Evolutionary conservation across 2,888 invertebrate species (phyloP), one percentile per base, ranked within the genome.

Genomic region (Tupiocoris notatus): DNA sequence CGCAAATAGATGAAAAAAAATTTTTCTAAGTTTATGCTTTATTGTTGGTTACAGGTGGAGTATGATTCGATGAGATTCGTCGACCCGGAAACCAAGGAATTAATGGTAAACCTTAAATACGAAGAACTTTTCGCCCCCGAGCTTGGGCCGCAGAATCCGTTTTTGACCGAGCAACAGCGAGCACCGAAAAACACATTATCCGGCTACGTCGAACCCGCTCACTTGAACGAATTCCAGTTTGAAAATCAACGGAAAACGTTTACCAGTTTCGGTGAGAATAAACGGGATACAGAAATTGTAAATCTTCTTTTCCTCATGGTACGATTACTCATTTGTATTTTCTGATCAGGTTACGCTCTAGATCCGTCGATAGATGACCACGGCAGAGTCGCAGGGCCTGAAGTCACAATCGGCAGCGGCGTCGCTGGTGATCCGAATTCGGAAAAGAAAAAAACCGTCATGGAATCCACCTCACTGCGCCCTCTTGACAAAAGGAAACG

Each of bases 161-260:
- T 92, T 83, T 91, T 93, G 84, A 95, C 96, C 0, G 90, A 92
- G 82, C 96, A 96, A 82, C 92, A 95, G 86, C 89, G 88, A 79
- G 93, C 97, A 0, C 87, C 88, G 3, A 92, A 95, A 83, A 99
- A 99, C 83, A 96, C 93, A 81, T 86, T 98, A 12, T 91, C 98
- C 0, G 99, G 99, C 0, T 96, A 89, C 85, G 94, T 97, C 0
- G 99, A 99, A 83, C 91, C 92, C 79, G 96, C 98, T 0, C 95
- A 98, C 84, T 90, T 99, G 67, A 98, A 93, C 85, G 93, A 94
- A 81, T 99, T 99, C 84, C 95, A 97, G 82, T 98, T 98, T 88
- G 98, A 98, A 84, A 95, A 94, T 83, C 97, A 98, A 83, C 87
- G 98, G 76, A 86, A 96, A 81, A 98, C 97, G 18, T 98, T 98